Evolutionary conservation across 2,113 vertebrate genomes (phyloP), one percentile per base, ranked within the genome.

Genomic region (Oxyruncus cristatus): DNA sequence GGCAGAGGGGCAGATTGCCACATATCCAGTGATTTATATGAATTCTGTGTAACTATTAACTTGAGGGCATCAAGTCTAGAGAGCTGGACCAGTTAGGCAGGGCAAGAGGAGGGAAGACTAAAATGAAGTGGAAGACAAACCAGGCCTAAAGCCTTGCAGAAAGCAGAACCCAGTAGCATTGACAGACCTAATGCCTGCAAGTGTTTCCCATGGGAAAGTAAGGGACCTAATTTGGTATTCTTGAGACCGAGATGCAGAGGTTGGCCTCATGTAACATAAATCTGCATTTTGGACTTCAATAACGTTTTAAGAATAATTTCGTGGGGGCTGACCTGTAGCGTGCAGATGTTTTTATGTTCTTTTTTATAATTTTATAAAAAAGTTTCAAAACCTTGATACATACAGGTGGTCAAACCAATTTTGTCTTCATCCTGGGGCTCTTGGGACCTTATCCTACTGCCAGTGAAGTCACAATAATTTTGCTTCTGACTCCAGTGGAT

Each of bases 201-300:
- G 42, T 23, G 24, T 59, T 96, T 95, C 82, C 87, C 81, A 73
- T 73, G 84, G 87, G 88, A 95, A 94, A 85, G 55, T 63, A 5
- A 71, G 59, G 12, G 33, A 11, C 55, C 63, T 66, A 4, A 50
- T 71, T 85, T 67, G 47, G 18, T 47, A 63, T 83, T 80, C 39
- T 32, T 67, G 52, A 52, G 66, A 67, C 75, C 93, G 81, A 75
- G 67, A 32, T 14, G 53, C 62, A 92, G 80, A 79, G 68, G 46
- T 71, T 85, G 66, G 58, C 58, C 87, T 85, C 53, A 55, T 35
- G 65, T 56, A 85, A 56, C 59, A 94, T 77, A 95, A 96, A 94
- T 88, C 85, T 72, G 56, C 61, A 52, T 61, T 84, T 70, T 89
- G 42, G 16, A 18, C 81, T 74, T 70, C 17, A 75, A 70, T 17